Evolutionary conservation across 2,888 invertebrate species (phyloP).

Genomic region (Oxytorus armatus): DNA sequence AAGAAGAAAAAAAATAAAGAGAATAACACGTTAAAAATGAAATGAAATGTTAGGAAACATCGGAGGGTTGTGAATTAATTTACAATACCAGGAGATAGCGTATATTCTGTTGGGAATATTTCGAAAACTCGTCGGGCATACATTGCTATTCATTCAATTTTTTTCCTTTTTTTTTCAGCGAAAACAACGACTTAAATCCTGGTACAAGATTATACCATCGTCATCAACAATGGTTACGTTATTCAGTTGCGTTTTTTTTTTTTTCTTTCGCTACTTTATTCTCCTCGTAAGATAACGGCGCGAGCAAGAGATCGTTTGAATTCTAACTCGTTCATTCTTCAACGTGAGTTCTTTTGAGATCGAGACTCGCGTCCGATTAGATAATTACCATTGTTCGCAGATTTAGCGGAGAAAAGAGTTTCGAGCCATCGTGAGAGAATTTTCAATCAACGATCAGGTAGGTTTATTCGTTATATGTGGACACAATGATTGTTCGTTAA

Average conservation of each 20-base stretch:
- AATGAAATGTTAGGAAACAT: constrained; percentile 1
- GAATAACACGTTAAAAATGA: no score
- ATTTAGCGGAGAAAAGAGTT: constrained; percentile 21
- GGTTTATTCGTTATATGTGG: background rate
- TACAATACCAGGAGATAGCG: no score
- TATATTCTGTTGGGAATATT: constrained; percentile 5
- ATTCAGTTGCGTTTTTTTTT: no score
- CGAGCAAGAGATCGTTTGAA: constrained; percentile 19
- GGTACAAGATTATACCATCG: no score
- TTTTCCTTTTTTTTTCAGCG: no score
- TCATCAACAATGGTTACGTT: no score
- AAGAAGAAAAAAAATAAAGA: no score
- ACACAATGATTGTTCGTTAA: no score
- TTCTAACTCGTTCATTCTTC: constrained; percentile 35
- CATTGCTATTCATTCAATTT: background rate
- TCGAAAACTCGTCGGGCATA: background rate
- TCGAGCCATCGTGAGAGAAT: background rate
- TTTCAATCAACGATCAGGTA: constrained; percentile 1
- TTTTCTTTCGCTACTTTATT: no score
- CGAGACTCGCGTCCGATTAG: constrained; percentile 44
- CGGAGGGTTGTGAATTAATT: background rate
- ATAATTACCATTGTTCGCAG: constrained; percentile 51
- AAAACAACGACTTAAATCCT: no score
- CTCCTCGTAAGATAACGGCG: no score
- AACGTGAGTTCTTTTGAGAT: constrained; percentile 21